These are phyloP conservation scores for Athene cunicularia DNA, from an alignment of 2,113 vertebrate species.

Conservation along the genomic window DNA sequence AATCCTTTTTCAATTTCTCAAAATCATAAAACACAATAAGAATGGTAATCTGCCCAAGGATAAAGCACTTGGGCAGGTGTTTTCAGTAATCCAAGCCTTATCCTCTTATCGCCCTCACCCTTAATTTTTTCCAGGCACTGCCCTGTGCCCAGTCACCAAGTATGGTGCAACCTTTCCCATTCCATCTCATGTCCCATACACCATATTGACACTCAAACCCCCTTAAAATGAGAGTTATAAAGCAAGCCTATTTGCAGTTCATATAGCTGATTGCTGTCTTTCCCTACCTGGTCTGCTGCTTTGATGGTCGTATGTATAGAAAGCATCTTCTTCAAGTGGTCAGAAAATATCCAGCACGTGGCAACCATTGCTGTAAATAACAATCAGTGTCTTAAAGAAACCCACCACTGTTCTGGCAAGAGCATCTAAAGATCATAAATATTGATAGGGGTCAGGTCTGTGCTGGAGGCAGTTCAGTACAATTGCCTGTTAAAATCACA, in stretches of 20 bases:
- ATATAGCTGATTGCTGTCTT: not conserved
- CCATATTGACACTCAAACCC: fast-evolving
- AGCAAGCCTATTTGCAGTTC: not conserved
- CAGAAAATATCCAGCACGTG: not conserved
- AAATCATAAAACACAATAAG: not conserved
- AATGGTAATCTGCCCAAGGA: not conserved
- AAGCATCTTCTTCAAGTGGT: not conserved
- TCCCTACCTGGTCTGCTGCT: not conserved
- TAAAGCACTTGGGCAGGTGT: not conserved
- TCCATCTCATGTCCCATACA: not conserved
- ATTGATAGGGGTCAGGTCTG: not conserved
- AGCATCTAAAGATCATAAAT: not conserved
- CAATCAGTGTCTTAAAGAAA: not conserved
- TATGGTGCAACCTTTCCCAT: not conserved
- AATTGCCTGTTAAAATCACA: not conserved
- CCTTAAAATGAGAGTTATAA: not conserved
- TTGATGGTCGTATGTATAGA: fast-evolving
- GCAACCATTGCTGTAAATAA: not conserved
- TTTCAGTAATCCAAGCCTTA: not conserved
- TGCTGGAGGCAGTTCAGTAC: not conserved
- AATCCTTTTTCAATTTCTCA: not conserved
- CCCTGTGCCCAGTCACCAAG: not conserved
- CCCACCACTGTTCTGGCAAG: not conserved
- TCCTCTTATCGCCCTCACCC: not conserved
- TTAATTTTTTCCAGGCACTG: not conserved